Evolutionary conservation across 1,140 invertebrate genomes (phyloP), one percentile per base, ranked within the genome.

Genomic region (Chironomus striatipennis): DNA sequence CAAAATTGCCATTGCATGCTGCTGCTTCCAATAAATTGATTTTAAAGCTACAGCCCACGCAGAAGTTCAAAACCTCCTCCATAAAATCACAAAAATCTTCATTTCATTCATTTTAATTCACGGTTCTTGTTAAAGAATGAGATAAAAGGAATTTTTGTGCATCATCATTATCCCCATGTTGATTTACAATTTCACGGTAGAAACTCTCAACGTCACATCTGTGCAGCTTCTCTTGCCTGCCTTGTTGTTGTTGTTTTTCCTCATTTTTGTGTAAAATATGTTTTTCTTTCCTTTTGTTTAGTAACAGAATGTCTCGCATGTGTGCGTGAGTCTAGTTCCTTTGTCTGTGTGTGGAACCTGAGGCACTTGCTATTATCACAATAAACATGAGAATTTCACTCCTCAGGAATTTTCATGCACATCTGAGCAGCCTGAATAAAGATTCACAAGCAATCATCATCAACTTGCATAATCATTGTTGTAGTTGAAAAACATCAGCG

Each of bases 151-250:
- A 34, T 34, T 34, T 34, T 34, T 34, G 24, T 34, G 24, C 24
- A 34, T 34, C 24, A 34, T 34, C 24, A 34, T 34, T 34, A 34
- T 34, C 24, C 24, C 24, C n/a, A 57, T 57, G 47, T 20, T 21
- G 20, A 70, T 70, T 70, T 70, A 21, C 65, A 21, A 70, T 20
- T 70, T 70, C 65, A 70, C 65, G 65, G 20, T 17, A 70, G 17
- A 6, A 70, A 10, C 17, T n/a, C 9, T 12, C 9, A 70, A 21
- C n/a, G 18, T 18, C 9, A 70, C 65, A 70, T 70, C 65, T 70
- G 65, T 70, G 65, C 65, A 57, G 47, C 47, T 15, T 57, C 24
- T 34, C 24, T 5, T 34, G 5, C 2, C 24, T 34, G 24, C 47
- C 12, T 57, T 47, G n/a, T n/a, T 9, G 10, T 47, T 47, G 43